Base-by-base conservation (phyloP, 2,113 vertebrate species). In the Amphiprion ocellaris region DNA sequence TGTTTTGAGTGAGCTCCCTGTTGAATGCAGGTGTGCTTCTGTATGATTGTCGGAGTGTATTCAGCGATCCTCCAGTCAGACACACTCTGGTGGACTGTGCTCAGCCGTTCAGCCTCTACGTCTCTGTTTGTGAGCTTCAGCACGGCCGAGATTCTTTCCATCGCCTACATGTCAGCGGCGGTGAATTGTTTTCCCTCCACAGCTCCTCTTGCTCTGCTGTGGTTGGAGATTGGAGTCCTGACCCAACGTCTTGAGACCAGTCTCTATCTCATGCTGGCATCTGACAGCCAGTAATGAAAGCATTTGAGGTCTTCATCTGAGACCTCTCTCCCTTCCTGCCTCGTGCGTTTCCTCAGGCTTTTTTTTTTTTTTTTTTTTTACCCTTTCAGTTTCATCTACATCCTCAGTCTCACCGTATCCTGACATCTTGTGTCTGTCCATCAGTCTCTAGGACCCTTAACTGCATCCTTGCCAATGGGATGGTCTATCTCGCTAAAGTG, bases 161-260 rank as follows among this genome's bases (percentile, higher is more conserved):
- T 76, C 44, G 54, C 39, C 64, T 4, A 28, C 21, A 11, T 86
- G 86, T 90, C 89, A 81, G 79, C 54, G 1, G 37, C 10, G 49
- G 77, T 59, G 84, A 84, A 92, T 90, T 89, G 85, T 90, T 88
- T 89, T 83, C 52, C 72, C 69, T 78, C 59, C 3, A 15, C 60
- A 49, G 72, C 69, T 37, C 54, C 58, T 68, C 68, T 59, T 66
- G 26, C 64, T 77, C 26, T n/a, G 71, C 71, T 28, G 55, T 69
- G 77, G 56, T 77, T 79, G 78, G 69, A 85, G 91, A 94, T 92
- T 93, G 87, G 89, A 93, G 93, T 93, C 92, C 77, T 92, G 92
- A 93, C 92, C 92, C 89, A 72, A 61, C 41, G 74, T 88, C 86
- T 72, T 63, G 58, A 72, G 68, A 80, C 77, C 23, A 19, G 28